Conservation (phyloP, 2,113 vertebrate species). For the Semicossyphus pulcher region DNA sequence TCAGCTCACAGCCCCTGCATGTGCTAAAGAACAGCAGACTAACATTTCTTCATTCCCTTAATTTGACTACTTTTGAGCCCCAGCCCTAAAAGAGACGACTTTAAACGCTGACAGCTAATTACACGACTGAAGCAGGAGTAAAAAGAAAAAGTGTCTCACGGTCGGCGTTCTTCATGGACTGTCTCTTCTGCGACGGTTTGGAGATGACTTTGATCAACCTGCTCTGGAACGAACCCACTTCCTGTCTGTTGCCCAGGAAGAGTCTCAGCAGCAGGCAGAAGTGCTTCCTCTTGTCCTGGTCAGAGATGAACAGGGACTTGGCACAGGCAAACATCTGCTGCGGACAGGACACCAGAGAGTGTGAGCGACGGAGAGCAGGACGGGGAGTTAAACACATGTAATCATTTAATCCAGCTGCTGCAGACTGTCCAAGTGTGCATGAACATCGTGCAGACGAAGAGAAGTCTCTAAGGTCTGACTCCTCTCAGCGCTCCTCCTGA, state of each 20-base stretch:
- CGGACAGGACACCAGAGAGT: neutral
- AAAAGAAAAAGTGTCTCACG: constrained; percentile 79
- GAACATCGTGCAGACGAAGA: neutral
- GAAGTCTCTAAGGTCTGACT: neutral
- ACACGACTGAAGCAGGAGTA: neutral
- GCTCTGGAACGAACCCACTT: constrained; percentile 94
- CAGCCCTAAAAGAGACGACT: too few species aligned
- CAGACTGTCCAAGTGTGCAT: too few species aligned
- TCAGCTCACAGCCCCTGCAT: too few species aligned
- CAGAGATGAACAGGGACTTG: constrained; percentile 95
- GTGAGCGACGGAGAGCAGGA: neutral
- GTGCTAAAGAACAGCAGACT: too few species aligned
- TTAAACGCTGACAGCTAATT: too few species aligned
- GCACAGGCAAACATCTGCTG: constrained; percentile 90
- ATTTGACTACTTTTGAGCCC: too few species aligned
- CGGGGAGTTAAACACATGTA: too few species aligned
- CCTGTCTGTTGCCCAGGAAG: constrained; percentile 88
- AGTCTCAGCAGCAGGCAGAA: constrained; percentile 91
- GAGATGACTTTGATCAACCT: constrained; percentile 97
- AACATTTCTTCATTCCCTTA: too few species aligned
- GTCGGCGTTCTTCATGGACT: constrained; percentile 96
- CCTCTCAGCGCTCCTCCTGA: neutral
- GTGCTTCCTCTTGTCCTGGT: constrained; percentile 95
- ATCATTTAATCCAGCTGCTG: too few species aligned
- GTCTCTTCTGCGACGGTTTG: constrained; percentile 97